Evolutionary conservation across 1,140 invertebrate species (phyloP), one percentile per base, ranked within the genome.

Genomic region (Armadillidium nasatum): DNA sequence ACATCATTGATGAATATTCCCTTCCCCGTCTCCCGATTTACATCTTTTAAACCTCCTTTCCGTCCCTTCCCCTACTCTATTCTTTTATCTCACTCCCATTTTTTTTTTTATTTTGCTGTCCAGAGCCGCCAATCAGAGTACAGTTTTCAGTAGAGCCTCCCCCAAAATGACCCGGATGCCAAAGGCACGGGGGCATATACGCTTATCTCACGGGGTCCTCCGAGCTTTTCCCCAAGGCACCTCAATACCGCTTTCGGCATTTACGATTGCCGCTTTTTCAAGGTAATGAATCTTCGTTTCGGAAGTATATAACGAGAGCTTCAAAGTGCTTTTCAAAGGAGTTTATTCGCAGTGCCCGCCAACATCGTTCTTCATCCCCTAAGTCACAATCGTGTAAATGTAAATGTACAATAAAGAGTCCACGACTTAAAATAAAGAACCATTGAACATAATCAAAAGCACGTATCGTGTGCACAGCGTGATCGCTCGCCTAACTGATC

Each of bases 201-300:
- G 50, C 50, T 60, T 19, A 60, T 60, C 50, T 15, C 50, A 60
- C 50, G 50, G 50, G 50, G 50, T 60, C 50, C 50, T 60, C 50
- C 50, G 7, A 60, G 50, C 50, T 19, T 60, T 60, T 60, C 50
- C 50, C 50, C 19, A 60, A 60, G 50, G 50, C 50, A 60, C 19
- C 50, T 15, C 50, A 60, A 33, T 60, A 15, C 50, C 50, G 50
- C 50, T 60, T 60, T 60, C 11, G 50, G 50, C 50, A 60, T 60
- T 60, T 60, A 19, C 50, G 50, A 60, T 7, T 60, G 50, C 11
- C 50, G 2, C 33, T 60, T 60, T 19, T 60, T 60, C 50, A 60
- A 60, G 50, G 50, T 60, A 60, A 60, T 60, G 50, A 60, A 15
- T 60, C 50, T 60, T 60, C 50, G 19, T 60, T 60, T 60, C 50